phyloP scores from a whole-genome alignment of 2,888 invertebrate species.

The Lasioglossum leucozonium region DNA sequence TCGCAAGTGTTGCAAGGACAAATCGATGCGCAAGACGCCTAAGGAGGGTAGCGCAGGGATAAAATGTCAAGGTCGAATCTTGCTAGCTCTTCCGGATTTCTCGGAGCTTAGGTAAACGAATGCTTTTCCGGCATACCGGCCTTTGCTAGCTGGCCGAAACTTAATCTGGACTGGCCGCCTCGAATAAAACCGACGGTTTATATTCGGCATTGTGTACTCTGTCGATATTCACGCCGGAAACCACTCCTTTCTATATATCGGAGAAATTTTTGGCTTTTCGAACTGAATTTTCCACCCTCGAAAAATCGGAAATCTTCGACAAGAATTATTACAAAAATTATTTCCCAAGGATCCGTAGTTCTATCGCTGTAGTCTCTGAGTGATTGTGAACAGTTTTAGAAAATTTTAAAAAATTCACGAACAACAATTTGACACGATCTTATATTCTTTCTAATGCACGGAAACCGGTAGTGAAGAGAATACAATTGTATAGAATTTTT shows the following conservation, averaged over 20 bases:
- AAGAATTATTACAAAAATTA: not conserved
- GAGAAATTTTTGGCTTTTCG: not conserved
- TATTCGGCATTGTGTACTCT: not conserved
- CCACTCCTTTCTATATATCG: not conserved
- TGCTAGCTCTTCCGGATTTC: slow-evolving; percentile 49
- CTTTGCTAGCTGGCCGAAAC: slow-evolving; percentile 21
- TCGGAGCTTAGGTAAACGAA: slow-evolving; percentile 46
- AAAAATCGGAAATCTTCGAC: not conserved
- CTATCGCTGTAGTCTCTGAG: not conserved
- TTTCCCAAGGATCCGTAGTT: not conserved
- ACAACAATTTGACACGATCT: not conserved
- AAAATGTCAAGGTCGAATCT: slow-evolving; percentile 61
- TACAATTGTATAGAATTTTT: no score
- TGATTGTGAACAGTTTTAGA: not conserved
- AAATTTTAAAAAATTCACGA: no score
- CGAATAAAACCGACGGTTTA: slow-evolving; percentile 7
- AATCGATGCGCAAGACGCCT: slow-evolving; percentile 43
- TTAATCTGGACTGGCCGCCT: slow-evolving; percentile 25
- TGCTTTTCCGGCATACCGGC: slow-evolving; percentile 25
- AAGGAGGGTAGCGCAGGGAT: slow-evolving; percentile 25
- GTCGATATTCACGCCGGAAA: not conserved
- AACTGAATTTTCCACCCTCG: not conserved
- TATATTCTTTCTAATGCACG: not conserved
- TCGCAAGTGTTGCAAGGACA: not conserved
- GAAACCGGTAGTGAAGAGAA: no score